A percentile compares a stretch with the other conserved stretches of the same genome.
Conservation (phyloP, 2,888 invertebrate species). For the Eremobia ochroleuca region DNA sequence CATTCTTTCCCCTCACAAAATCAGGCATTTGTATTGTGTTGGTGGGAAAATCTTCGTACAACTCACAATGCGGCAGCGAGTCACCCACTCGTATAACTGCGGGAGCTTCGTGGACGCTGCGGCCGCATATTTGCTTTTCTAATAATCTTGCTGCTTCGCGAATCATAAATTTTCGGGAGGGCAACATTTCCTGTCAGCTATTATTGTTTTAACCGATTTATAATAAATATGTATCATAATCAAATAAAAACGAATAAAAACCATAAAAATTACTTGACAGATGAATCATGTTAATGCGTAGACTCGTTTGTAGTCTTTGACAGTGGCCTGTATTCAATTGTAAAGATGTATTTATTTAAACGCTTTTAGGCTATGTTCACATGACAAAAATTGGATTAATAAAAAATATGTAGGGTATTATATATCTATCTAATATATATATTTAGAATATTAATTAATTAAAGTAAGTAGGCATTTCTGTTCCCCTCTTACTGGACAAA, state of each 20-base stretch:
- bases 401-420: not conserved
- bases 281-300: not conserved
- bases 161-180: not conserved
- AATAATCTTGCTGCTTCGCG: conserved; percentile 6
- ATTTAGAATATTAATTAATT: not conserved
- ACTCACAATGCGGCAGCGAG: conserved; percentile 94
- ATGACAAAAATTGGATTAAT: not conserved
- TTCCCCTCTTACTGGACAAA: too few species aligned
- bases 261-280: conserved; percentile 12
- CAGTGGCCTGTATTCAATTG: conserved; percentile 16
- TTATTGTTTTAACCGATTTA: not conserved
- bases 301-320: not conserved
- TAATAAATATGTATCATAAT: not conserved
- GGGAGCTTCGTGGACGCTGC: accelerated
- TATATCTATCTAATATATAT: too few species aligned
- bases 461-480: too few species aligned
- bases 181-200: conserved; percentile 19
- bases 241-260: not conserved
- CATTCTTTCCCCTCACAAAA: conserved; percentile 94
- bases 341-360: not conserved
- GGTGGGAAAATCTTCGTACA: conserved; percentile 96
- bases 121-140: not conserved
- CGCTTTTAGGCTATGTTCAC: not conserved
- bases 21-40: conserved; percentile 95
- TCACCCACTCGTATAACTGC: conserved; percentile 91